phyloP scores from a whole-genome alignment of 2,113 vertebrate species.

The Rhinolophus ferrumequinum region DNA sequence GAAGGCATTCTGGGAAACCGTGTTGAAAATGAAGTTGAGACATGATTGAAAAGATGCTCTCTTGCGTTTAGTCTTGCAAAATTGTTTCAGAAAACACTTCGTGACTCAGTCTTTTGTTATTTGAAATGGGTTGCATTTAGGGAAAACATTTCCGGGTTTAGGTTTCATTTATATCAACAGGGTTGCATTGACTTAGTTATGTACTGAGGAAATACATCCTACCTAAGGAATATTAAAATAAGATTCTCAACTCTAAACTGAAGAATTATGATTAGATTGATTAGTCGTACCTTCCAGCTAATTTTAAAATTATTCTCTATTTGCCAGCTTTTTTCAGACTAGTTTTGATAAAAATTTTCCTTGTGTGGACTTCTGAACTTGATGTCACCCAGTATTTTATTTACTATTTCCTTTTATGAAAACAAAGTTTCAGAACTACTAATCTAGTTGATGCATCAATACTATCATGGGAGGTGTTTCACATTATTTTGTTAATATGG shows the following conservation, averaged over 20 bases:
- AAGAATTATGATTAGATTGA: not conserved
- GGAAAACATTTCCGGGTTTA: not conserved
- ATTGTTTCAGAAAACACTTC: not conserved
- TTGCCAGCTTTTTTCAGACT: not conserved
- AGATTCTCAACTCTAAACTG: not conserved
- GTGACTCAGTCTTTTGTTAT: not conserved
- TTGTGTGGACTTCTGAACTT: not conserved
- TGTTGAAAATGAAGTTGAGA: not conserved
- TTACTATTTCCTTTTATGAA: not conserved
- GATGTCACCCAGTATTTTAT: not conserved
- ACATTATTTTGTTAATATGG: not conserved
- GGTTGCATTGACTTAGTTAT: not conserved
- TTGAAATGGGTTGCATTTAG: not conserved
- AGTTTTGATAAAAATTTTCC: not conserved
- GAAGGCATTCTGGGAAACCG: not conserved
- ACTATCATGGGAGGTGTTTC: not conserved
- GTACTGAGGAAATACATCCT: not conserved
- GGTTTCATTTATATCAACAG: not conserved
- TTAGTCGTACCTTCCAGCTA: not conserved
- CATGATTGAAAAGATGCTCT: not conserved
- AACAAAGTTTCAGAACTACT: not conserved
- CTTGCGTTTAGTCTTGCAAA: not conserved
- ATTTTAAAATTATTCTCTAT: not conserved
- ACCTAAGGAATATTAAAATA: not conserved
- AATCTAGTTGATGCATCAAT: not conserved